Percentiles rank a stretch among this genome's conserved stretches.
Conservation (phyloP, 2,797 vertebrate species). For the Eulemur mongoz region DNA sequence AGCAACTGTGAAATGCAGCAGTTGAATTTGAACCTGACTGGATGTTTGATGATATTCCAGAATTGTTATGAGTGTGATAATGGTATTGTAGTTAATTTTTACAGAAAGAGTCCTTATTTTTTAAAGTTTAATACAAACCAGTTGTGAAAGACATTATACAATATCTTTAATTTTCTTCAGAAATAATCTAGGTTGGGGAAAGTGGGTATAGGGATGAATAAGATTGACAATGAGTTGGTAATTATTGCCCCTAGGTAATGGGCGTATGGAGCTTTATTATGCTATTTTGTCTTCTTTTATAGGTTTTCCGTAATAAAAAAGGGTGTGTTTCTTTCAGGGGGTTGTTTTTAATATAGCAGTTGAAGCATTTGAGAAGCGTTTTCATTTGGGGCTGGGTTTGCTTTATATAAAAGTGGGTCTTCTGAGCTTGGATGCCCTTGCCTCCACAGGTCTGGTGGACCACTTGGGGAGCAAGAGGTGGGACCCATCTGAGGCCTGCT, state of each 20-base stretch:
- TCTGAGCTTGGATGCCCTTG: background rate
- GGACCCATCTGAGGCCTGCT: background rate
- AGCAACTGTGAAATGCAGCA: background rate
- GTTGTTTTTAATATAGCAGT: background rate
- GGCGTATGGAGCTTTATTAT: background rate
- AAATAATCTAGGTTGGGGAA: background rate
- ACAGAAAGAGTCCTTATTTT: background rate
- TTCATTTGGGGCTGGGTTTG: background rate
- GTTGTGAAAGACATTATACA: background rate
- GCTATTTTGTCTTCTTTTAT: background rate
- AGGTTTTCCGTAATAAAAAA: background rate
- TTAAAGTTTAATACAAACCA: background rate
- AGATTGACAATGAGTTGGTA: background rate
- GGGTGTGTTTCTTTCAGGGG: background rate
- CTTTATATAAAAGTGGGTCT: background rate
- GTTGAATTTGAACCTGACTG: background rate
- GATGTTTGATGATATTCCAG: background rate
- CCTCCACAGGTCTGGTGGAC: background rate
- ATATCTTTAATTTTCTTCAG: background rate
- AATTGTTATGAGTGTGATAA: background rate
- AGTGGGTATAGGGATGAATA: background rate
- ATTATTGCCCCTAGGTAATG: background rate
- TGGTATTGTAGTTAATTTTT: background rate
- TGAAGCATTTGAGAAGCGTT: background rate
- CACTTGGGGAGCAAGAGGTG: background rate